A percentile compares a stretch with the other conserved stretches of the same genome.
Conservation (phyloP, 2,888 invertebrate genomes). For the Eustalomyia histrio region DNA sequence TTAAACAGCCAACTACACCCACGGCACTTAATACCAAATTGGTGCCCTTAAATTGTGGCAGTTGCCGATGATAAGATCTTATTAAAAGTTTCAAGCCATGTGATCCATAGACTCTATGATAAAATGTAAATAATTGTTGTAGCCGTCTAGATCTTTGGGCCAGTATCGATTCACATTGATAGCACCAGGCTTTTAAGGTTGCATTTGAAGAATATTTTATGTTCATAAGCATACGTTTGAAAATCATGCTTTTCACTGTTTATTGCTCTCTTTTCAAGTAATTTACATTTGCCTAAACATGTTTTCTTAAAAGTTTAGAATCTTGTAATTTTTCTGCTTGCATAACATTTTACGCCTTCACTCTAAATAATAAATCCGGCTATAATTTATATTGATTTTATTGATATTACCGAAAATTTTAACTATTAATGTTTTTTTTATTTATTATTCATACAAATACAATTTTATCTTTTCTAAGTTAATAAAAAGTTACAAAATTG, state of each 20-base stretch:
- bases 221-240: constrained; percentile 73
- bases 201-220: constrained; percentile 80
- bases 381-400: constrained; percentile 4
- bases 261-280: not conserved
- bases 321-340: constrained; percentile 35
- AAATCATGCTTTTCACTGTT: constrained; percentile 46
- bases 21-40: constrained; percentile 80
- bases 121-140: constrained; percentile 84
- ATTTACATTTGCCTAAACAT: constrained; percentile 6
- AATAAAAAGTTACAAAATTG: constrained; percentile 23
- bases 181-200: constrained; percentile 81
- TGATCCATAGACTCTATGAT: constrained; percentile 84
- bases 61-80: constrained; percentile 74
- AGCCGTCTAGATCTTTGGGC: constrained; percentile 83
- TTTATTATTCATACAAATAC: not conserved
- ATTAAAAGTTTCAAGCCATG: constrained; percentile 81
- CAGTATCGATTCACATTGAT: constrained; percentile 81
- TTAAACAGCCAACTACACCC: constrained; percentile 80
- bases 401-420: not conserved
- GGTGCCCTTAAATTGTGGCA: constrained; percentile 81
- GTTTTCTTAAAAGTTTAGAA: constrained; percentile 5
- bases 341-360: constrained; percentile 39
- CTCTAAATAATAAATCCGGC: not conserved
- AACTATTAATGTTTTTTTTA: not conserved
- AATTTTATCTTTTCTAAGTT: constrained; percentile 19